These are phyloP conservation scores for Chlamydotis undulata DNA, from an alignment of 2,113 vertebrate genomes.

Conservation along the genomic window DNA sequence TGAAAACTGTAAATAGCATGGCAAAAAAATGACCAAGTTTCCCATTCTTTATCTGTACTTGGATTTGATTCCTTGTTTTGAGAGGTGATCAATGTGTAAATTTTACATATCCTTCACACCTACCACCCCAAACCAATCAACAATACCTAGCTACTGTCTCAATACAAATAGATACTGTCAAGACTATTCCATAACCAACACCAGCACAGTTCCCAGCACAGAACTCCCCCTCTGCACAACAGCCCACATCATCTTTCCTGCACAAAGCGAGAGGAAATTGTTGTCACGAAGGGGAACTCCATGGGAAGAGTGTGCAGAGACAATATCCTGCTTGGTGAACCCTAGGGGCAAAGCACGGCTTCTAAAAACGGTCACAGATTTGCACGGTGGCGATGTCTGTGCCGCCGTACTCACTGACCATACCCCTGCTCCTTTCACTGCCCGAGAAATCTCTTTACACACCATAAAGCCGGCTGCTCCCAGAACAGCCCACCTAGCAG, in stretches of 20 bases:
- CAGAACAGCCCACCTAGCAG: not conserved
- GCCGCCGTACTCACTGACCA: not conserved
- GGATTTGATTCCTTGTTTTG: not conserved
- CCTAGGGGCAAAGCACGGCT: not conserved
- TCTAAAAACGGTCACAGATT: not conserved
- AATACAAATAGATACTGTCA: not conserved
- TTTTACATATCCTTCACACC: not conserved
- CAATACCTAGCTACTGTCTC: accelerated
- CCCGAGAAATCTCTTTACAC: not conserved
- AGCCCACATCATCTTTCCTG: not conserved
- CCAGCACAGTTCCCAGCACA: not conserved
- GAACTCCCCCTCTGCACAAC: not conserved
- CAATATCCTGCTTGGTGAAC: not conserved
- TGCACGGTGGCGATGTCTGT: not conserved
- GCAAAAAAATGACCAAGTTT: not conserved
- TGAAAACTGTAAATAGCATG: not conserved
- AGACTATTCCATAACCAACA: not conserved
- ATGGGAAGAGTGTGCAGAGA: not conserved
- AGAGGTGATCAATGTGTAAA: not conserved
- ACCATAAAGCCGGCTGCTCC: not conserved
- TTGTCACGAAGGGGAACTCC: not conserved
- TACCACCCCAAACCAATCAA: not conserved
- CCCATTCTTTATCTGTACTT: accelerated
- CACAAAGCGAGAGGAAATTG: not conserved
- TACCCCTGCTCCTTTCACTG: not conserved